phyloP scores from a whole-genome alignment of 2,888 invertebrate genomes.

The Dasysyrphus albostriatus region DNA sequence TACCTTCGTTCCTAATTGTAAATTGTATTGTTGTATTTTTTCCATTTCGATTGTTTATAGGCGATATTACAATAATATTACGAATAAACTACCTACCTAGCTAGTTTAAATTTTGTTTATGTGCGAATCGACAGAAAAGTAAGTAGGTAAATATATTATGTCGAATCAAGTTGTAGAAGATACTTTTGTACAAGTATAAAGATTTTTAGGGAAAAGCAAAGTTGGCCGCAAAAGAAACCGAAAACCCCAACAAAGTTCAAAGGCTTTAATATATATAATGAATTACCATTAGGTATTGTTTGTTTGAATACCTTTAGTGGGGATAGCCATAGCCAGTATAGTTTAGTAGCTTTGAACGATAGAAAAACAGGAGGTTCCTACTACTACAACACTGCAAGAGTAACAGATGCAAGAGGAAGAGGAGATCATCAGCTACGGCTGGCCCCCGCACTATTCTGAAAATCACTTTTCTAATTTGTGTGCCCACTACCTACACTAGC shows the following conservation, averaged over 20 bases:
- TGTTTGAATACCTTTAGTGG: not conserved
- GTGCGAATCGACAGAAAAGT: not conserved
- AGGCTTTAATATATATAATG: slow-evolving; percentile 46
- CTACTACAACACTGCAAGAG: not conserved
- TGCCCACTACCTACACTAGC: slow-evolving; percentile 7
- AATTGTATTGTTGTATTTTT: slow-evolving; percentile 7
- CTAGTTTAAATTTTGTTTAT: slow-evolving; percentile 23
- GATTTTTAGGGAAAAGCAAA: slow-evolving; percentile 8
- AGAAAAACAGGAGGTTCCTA: not conserved
- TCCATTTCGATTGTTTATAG: slow-evolving; percentile 35
- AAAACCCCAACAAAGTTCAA: slow-evolving; percentile 60
- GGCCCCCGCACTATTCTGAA: slow-evolving; percentile 3
- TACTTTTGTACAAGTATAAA: not conserved
- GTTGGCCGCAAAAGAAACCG: slow-evolving; percentile 30
- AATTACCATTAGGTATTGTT: slow-evolving; percentile 25
- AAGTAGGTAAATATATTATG: too few relatives aligned
- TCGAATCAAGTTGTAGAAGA: not conserved
- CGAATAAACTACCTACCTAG: slow-evolving; percentile 51
- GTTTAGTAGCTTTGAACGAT: not conserved
- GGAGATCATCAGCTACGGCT: not conserved
- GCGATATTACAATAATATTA: slow-evolving; percentile 40
- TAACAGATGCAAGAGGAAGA: not conserved
- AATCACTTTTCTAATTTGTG: slow-evolving; percentile 10
- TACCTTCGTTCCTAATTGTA: slow-evolving; percentile 35
- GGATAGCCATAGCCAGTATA: not conserved